These are phyloP conservation scores for Axea sp. DNA, from an alignment of 2,888 invertebrate genomes.

Conservation along the genomic window DNA sequence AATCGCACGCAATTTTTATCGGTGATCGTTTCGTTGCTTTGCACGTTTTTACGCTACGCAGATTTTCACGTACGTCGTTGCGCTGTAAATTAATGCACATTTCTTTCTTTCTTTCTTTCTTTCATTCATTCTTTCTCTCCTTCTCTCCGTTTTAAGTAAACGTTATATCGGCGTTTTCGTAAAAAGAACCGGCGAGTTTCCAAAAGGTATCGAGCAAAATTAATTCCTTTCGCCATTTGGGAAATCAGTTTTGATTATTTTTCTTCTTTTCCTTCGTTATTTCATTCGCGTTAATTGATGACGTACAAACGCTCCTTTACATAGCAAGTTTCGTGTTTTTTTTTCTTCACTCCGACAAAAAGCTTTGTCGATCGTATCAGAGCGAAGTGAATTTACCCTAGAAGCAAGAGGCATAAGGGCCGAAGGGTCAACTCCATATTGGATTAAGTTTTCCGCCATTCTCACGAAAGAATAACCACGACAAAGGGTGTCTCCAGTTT, in stretches of 20 bases:
- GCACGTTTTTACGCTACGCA: conserved; percentile 9
- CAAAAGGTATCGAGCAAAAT: no score
- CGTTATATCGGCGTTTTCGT: no score
- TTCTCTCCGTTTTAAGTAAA: no score
- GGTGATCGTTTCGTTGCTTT: conserved; percentile 26
- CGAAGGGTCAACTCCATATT: conserved; percentile 68
- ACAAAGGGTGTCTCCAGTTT: conserved; percentile 39
- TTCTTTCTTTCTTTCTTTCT: conserved; percentile 2
- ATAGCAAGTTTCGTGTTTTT: background rate
- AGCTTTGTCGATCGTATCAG: conserved; percentile 29
- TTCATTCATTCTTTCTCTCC: no score
- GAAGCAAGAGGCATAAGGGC: conserved; percentile 38
- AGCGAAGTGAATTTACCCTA: conserved; percentile 41
- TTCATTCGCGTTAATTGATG: background rate
- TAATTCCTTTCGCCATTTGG: no score
- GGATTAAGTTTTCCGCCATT: conserved; percentile 69
- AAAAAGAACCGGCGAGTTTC: no score
- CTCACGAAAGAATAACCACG: conserved; percentile 61
- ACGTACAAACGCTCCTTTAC: background rate
- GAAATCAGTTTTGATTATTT: no score
- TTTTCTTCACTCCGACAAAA: conserved; percentile 16
- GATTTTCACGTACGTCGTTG: no score
- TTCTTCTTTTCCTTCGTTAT: background rate
- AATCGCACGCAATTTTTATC: conserved; percentile 27
- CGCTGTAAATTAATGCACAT: no score